Evolutionary conservation across 2,113 vertebrate species (phyloP).

Genomic region (Pipra filicauda): DNA sequence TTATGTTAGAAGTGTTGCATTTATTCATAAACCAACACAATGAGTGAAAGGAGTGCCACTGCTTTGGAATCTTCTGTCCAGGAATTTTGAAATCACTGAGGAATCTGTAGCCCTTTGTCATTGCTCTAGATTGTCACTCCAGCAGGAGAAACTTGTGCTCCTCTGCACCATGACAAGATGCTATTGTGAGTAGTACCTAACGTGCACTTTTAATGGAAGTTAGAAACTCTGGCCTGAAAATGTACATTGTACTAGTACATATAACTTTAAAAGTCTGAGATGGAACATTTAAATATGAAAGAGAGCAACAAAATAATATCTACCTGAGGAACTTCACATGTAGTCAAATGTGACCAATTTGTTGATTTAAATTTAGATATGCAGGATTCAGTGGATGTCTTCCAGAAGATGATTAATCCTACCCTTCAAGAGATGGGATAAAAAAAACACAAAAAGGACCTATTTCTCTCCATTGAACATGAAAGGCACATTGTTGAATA

Average conservation of each 20-base stretch:
- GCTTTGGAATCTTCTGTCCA: not conserved
- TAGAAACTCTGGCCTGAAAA: not conserved
- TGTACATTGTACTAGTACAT: not conserved
- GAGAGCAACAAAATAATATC: not conserved
- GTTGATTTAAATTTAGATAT: not conserved
- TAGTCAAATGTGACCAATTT: not conserved
- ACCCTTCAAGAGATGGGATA: not conserved
- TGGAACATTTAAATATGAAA: not conserved
- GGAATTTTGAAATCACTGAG: not conserved
- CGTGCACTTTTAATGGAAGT: not conserved
- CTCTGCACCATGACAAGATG: not conserved
- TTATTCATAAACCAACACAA: not conserved
- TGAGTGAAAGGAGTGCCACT: not conserved
- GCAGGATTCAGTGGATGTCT: not conserved
- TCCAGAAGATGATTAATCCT: not conserved
- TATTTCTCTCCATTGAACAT: not conserved
- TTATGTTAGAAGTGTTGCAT: not conserved
- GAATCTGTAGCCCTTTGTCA: not conserved
- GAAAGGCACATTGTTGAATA: not conserved
- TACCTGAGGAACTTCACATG: not conserved
- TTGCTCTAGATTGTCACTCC: not conserved
- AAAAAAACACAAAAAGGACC: not conserved
- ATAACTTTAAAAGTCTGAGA: not conserved
- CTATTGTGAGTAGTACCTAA: not conserved
- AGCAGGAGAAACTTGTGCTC: not conserved